Conservation (phyloP, 2,113 vertebrate species). For the Pseudopipra pipra region DNA sequence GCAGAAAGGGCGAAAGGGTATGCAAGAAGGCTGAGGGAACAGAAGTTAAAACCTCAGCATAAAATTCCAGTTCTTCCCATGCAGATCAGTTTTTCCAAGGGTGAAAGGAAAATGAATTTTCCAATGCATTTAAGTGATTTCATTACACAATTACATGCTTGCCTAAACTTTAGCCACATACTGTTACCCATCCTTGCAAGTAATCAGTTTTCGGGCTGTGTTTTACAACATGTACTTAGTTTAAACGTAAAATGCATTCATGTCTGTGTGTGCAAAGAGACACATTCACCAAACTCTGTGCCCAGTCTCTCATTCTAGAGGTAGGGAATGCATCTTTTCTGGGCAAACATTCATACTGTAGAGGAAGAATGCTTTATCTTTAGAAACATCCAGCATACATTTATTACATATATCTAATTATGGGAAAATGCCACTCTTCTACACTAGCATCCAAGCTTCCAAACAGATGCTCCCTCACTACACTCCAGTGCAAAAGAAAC, state of each 20-base stretch:
- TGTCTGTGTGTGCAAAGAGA: background rate
- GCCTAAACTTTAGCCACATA: slow-evolving; percentile 46
- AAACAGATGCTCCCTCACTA: background rate
- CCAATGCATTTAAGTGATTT: slow-evolving; percentile 53
- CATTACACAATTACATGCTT: slow-evolving; percentile 56
- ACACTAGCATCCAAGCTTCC: background rate
- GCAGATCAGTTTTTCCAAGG: slow-evolving; percentile 9
- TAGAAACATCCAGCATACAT: background rate
- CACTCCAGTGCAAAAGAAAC: background rate
- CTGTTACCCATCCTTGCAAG: slow-evolving; percentile 22
- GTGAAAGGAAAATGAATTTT: slow-evolving; percentile 42
- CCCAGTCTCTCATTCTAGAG: background rate
- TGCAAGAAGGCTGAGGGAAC: slow-evolving; percentile 11
- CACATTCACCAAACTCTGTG: background rate
- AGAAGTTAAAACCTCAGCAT: slow-evolving; percentile 16
- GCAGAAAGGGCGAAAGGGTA: slow-evolving; percentile 31
- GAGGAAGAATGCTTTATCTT: background rate
- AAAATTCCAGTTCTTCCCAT: background rate
- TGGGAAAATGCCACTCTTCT: background rate
- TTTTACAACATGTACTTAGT: background rate
- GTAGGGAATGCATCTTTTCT: background rate
- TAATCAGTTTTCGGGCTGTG: slow-evolving; percentile 6
- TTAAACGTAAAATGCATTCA: background rate
- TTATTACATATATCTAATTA: background rate
- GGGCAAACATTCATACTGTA: background rate